phyloP scores from a whole-genome alignment of 2,888 invertebrate genomes.

The Nasonia oneida region DNA sequence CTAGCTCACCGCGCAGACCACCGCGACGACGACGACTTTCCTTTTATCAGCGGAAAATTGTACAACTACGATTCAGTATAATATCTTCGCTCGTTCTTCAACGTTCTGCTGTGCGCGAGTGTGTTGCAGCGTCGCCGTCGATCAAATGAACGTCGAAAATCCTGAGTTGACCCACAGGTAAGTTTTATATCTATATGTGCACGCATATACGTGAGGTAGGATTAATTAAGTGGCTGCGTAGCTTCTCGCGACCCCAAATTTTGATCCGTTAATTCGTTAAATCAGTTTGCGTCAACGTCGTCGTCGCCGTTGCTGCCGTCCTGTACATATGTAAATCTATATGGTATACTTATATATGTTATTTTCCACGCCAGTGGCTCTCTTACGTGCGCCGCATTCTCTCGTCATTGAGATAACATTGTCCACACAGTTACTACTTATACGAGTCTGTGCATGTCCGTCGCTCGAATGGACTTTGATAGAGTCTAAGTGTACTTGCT shows the following conservation, averaged over 20 bases:
- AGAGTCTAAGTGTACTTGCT: neutral
- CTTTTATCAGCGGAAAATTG: too few species aligned
- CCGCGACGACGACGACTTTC: too few species aligned
- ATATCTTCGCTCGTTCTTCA: too few species aligned
- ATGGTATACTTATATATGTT: neutral
- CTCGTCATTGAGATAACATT: conserved; percentile 16
- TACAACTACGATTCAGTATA: neutral
- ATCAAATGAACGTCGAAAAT: conserved; percentile 4
- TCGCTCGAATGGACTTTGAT: neutral
- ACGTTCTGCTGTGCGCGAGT: neutral
- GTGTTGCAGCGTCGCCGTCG: neutral
- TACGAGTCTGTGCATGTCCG: too few species aligned
- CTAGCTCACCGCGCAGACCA: too few species aligned
- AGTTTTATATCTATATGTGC: neutral
- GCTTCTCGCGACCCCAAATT: neutral
- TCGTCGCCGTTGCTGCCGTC: neutral
- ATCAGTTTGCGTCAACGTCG: neutral
- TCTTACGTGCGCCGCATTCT: neutral
- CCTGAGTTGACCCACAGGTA: neutral
- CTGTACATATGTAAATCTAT: neutral
- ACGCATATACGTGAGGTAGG: neutral
- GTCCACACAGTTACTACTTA: neutral
- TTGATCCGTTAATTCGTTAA: conserved; percentile 3
- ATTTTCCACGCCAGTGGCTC: neutral
- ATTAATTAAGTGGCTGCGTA: neutral